Conservation (phyloP, 2,113 vertebrate genomes). For the Aramus guarauna region DNA sequence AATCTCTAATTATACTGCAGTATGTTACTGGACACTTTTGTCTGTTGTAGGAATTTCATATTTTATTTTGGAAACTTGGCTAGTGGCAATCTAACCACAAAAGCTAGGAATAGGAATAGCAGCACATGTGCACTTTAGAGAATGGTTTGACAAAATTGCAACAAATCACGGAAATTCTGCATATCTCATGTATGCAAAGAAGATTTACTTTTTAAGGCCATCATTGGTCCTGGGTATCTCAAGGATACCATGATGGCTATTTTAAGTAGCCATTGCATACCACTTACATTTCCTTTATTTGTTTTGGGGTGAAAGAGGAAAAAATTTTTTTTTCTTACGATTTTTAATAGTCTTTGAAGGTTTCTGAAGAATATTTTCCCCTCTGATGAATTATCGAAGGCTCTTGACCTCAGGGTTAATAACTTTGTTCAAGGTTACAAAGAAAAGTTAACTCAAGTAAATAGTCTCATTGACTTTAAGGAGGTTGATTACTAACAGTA, state of each 20-base stretch:
- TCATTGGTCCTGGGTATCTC: not conserved
- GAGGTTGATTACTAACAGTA: not conserved
- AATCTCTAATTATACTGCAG: not conserved
- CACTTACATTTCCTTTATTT: not conserved
- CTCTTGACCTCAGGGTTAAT: not conserved
- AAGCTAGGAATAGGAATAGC: not conserved
- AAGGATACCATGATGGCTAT: not conserved
- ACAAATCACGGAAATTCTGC: not conserved
- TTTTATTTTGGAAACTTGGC: conserved; percentile 62
- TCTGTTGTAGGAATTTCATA: conserved; percentile 11
- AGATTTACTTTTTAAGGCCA: not conserved
- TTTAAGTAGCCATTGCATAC: not conserved
- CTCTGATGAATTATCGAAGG: not conserved
- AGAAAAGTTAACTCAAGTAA: not conserved
- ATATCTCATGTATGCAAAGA: not conserved
- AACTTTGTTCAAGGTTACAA: not conserved
- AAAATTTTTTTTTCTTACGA: not conserved
- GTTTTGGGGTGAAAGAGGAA: not conserved
- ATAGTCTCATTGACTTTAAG: not conserved
- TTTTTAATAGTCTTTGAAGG: not conserved
- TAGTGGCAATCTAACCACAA: not conserved
- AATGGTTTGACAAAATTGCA: not conserved
- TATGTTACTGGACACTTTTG: not conserved
- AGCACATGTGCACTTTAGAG: not conserved
- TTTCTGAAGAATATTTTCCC: not conserved